A percentile compares a stretch with the other conserved stretches of the same genome.
Evolutionary conservation across 2,888 invertebrate genomes (phyloP).

Genomic region (Drosophila buzzatii): DNA sequence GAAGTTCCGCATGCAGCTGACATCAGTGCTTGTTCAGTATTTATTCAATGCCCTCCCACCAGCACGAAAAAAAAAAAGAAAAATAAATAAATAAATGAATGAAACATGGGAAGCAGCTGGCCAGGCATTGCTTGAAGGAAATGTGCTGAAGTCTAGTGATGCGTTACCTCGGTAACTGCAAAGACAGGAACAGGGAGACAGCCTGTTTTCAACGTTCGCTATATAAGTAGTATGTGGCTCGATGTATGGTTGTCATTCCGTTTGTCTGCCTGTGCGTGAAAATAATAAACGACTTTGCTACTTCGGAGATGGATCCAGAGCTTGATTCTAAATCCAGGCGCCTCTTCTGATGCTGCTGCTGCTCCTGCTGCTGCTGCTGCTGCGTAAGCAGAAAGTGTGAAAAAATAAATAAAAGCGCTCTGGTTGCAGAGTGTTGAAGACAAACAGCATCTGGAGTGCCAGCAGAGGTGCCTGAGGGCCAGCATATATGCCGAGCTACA

Average conservation of each 20-base stretch:
- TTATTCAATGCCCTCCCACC: constrained; percentile 37
- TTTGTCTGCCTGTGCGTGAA: constrained; percentile 56
- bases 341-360: neutral
- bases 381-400: constrained; percentile 70
- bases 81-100: neutral
- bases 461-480: constrained; percentile 55
- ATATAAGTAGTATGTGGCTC: constrained; percentile 14
- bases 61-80: constrained; percentile 15
- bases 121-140: constrained; percentile 7
- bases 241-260: constrained; percentile 33
- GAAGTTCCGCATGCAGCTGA: constrained; percentile 64
- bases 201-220: constrained; percentile 4
- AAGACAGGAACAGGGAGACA: constrained; percentile 17
- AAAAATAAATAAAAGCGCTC: constrained; percentile 73
- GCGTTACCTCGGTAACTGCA: constrained; percentile 44
- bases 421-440: constrained; percentile 60
- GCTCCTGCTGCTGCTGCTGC: constrained; percentile 37
- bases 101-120: constrained; percentile 10
- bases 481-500: constrained; percentile 20
- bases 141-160: constrained; percentile 33
- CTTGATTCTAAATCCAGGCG: constrained; percentile 1
- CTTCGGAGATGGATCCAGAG: constrained; percentile 42
- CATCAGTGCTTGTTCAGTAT: constrained; percentile 59
- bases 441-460: constrained; percentile 60
- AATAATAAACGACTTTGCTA: constrained; percentile 79